phyloP scores from a whole-genome alignment of 2,888 invertebrate genomes.

The Dryomyza anilis region DNA sequence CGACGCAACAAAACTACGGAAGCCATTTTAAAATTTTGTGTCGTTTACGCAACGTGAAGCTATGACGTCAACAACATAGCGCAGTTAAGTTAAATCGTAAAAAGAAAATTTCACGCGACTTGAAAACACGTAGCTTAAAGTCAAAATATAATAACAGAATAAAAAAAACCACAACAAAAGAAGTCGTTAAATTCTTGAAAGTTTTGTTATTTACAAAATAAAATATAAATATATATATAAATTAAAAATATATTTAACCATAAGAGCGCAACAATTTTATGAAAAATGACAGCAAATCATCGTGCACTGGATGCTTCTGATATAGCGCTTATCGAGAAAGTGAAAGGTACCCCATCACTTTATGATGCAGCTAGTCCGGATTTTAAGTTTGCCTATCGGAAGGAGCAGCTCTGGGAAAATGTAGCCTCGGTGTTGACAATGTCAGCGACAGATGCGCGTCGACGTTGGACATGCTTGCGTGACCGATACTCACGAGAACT shows the following conservation, averaged over 20 bases:
- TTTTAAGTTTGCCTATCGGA: conserved; percentile 55
- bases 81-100: conserved; percentile 23
- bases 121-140: conserved; percentile 26
- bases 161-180: neutral
- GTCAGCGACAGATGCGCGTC: conserved; percentile 47
- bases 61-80: conserved; percentile 28
- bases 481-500: conserved; percentile 60
- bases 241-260: neutral
- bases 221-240: neutral
- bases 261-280: too few species aligned
- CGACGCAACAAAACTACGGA: conserved; percentile 10
- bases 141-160: conserved; percentile 28
- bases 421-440: conserved; percentile 49
- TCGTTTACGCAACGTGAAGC: conserved; percentile 18
- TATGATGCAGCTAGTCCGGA: conserved; percentile 57
- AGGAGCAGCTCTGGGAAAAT: conserved; percentile 57
- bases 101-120: conserved; percentile 1
- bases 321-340: conserved; percentile 50
- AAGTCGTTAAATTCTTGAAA: neutral
- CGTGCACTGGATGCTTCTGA: conserved; percentile 51
- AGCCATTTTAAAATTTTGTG: conserved; percentile 25
- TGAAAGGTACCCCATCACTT: conserved; percentile 52
- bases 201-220: neutral
- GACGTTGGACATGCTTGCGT: conserved; percentile 60
- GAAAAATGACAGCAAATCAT: conserved; percentile 47